phyloP scores from a whole-genome alignment of 2,797 vertebrate species.

The Protosalanx chinensis region DNA sequence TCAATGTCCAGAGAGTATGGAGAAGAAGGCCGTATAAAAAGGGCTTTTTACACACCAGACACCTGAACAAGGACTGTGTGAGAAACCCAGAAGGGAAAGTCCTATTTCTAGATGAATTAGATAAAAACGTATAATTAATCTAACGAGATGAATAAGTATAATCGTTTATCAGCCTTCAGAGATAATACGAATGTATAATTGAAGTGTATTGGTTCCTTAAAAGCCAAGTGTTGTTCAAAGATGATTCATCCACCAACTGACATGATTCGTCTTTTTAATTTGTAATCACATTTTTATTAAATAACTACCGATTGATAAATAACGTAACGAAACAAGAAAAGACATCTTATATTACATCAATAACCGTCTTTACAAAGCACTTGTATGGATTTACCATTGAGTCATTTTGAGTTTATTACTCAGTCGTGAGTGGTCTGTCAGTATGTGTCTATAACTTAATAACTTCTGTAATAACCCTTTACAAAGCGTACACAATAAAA shows the following conservation, averaged over 20 bases:
- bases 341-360: background rate
- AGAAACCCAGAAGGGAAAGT: conserved; percentile 28
- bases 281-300: too few species aligned
- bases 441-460: background rate
- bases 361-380: background rate
- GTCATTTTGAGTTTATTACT: background rate
- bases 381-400: background rate
- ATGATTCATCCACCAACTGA: too few species aligned
- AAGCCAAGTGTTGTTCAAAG: background rate
- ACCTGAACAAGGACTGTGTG: conserved; percentile 57
- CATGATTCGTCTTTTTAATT: too few species aligned
- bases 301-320: background rate
- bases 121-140: too few species aligned
- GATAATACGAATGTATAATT: background rate
- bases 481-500: conserved; percentile 26
- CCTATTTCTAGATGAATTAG: background rate
- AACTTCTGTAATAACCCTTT: background rate
- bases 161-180: background rate
- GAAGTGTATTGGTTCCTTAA: background rate
- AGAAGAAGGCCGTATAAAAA: conserved; percentile 67
- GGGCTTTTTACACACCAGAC: conserved; percentile 57
- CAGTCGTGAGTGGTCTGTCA: background rate
- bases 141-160: background rate
- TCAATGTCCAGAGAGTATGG: conserved; percentile 70
- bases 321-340: background rate